Conservation (phyloP, 2,113 vertebrate species). For the Nasalis larvatus region DNA sequence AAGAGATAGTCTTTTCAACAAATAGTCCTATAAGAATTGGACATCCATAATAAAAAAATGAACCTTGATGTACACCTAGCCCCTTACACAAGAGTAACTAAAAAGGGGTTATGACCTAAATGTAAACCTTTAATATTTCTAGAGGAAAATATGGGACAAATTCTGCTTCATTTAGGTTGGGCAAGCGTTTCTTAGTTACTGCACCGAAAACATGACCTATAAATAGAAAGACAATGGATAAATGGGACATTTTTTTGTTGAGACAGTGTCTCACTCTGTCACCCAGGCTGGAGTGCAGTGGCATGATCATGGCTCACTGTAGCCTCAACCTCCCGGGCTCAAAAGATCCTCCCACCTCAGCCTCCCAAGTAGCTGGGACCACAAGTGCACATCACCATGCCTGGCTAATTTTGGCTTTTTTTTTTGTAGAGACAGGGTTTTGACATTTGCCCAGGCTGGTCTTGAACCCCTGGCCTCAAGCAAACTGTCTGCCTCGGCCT, state of each 20-base stretch:
- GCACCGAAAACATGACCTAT: not conserved
- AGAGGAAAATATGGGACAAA: not conserved
- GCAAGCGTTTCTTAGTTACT: not conserved
- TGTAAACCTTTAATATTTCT: not conserved
- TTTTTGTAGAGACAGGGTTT: no score
- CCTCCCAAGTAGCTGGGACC: no score
- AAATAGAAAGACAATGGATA: not conserved
- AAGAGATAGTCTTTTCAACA: not conserved
- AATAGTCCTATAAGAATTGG: not conserved
- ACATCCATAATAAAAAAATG: not conserved
- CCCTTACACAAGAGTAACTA: not conserved
- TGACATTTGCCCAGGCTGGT: no score
- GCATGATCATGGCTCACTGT: no score
- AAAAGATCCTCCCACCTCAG: no score
- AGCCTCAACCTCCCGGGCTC: no score
- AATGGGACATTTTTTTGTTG: not conserved
- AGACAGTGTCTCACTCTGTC: no score
- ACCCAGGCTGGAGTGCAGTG: no score
- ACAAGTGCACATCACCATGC: no score
- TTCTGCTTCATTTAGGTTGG: not conserved
- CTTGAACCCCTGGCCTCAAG: no score
- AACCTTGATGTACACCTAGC: not conserved
- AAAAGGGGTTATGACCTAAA: not conserved
- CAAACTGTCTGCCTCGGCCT: no score
- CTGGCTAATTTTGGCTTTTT: no score